Conservation (phyloP, 2,888 invertebrate genomes). For the Barypeithes pellucidus region DNA sequence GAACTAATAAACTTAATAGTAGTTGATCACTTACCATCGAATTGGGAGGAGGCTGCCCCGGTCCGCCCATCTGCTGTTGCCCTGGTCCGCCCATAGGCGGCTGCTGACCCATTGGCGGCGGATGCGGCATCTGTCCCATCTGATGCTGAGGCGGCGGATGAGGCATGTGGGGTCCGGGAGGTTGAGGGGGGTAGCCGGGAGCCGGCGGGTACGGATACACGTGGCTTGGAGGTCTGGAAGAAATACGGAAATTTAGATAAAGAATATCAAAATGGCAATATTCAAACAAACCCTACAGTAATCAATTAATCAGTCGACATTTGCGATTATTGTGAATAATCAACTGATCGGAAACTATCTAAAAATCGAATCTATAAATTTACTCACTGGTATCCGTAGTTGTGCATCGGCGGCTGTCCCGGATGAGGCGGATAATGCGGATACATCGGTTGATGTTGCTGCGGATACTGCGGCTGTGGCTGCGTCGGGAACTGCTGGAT, state of each 20-base stretch:
- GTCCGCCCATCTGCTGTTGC: conserved; percentile 66
- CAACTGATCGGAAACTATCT: too few relatives aligned
- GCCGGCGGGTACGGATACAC: conserved; percentile 66
- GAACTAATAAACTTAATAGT: too few relatives aligned
- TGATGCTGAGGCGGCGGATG: conserved; percentile 55
- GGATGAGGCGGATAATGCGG: conserved; percentile 65
- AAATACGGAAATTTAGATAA: neutral
- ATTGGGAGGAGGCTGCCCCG: conserved; percentile 57
- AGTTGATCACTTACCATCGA: conserved; percentile 38
- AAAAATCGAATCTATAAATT: too few relatives aligned
- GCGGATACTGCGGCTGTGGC: conserved; percentile 69
- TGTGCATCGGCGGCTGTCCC: conserved; percentile 68
- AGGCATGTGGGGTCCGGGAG: conserved; percentile 65
- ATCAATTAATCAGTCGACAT: too few relatives aligned
- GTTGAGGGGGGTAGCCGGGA: conserved; percentile 70
- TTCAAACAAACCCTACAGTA: too few relatives aligned
- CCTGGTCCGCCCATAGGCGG: conserved; percentile 66
- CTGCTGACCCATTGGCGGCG: conserved; percentile 64
- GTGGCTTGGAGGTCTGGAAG: conserved; percentile 64
- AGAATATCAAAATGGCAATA: too few relatives aligned
- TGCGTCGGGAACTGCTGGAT: conserved; percentile 77
- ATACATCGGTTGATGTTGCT: conserved; percentile 65
- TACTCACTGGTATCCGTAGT: conserved; percentile 68
- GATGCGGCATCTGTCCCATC: conserved; percentile 55
- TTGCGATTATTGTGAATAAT: too few relatives aligned